Evolutionary conservation across 2,113 vertebrate genomes (phyloP), one percentile per base, ranked within the genome.

Genomic region (Ceyx margarethae): DNA sequence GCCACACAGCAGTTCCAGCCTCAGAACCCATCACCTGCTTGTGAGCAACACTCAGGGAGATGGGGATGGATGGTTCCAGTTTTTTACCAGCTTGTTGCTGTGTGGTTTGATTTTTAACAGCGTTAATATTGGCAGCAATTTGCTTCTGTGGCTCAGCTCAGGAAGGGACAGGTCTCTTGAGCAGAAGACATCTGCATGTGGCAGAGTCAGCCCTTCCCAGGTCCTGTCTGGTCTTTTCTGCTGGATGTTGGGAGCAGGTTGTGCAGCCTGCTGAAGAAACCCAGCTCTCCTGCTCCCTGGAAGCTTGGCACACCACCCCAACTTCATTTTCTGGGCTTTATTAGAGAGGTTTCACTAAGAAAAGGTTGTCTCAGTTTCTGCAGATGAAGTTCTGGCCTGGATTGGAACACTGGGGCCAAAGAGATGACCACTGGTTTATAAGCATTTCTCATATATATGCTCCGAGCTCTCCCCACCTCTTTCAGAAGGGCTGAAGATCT

Each of bases 271-370:
- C 14, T 29, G 7, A 50, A 75, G 61, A 25, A 5, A 8, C 57
- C 33, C 8, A 8, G 62, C 64, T 80, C 11, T 0, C 9, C 2
- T 0, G 33, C 43, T 68, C 33, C 3, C 29, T 0, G 23, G 13
- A 10, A 80, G 58, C 54, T 82, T 31, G 57, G 48, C 43, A 18
- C 3, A 0, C 58, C 53, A 37, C 37, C 37, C 3, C 3, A 9
- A 25, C 40, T 50, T 57, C 19, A 13, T 76, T 72, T 42, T 66
- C 29, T 42, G 37, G 3, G 3, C 3, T 69, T 79, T 61, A 28
- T 50, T 11, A 23, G 65, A 43, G 54, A 11, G 14, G 6, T 71
- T 61, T 51, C 13, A 0, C 11, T 37, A 22, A 3, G 5, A 11
- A 56, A 72, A 69, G 54, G 71, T 65, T 50, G 6, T 54, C 75